Conservation (phyloP, 92 coral and sea anemone species). For the Heteractis magnifica region DNA sequence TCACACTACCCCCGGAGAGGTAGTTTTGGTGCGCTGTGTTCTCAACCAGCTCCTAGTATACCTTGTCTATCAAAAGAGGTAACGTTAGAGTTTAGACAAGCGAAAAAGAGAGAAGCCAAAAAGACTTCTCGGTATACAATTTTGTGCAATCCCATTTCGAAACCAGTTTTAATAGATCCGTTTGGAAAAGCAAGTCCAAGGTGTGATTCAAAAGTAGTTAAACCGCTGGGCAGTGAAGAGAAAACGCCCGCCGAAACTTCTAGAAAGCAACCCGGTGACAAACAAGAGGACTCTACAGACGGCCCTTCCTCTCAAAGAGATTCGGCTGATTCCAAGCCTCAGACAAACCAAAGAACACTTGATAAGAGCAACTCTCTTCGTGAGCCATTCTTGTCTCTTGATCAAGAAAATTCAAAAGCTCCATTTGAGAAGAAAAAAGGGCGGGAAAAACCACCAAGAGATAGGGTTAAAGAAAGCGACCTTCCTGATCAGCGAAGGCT, state of each 20-base stretch:
- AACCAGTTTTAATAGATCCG: background rate
- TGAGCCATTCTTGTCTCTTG: background rate
- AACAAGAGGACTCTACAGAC: background rate
- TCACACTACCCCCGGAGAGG: constrained; percentile 26
- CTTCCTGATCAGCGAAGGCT: background rate
- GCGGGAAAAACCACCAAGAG: background rate
- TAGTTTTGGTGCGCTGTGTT: constrained; percentile 3
- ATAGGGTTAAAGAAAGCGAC: background rate
- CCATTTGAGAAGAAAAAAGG: background rate
- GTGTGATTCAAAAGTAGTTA: background rate
- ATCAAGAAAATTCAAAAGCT: background rate
- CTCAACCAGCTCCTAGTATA: constrained; percentile 25
- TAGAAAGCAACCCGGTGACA: background rate
- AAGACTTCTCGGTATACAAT: constrained; percentile 1
- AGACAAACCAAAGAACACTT: background rate
- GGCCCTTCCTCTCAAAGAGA: background rate
- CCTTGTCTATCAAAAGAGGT: constrained; percentile 28
- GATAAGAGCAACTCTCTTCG: background rate
- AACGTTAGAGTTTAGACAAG: constrained; percentile 19
- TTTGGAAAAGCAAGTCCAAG: background rate
- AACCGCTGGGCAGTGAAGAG: background rate
- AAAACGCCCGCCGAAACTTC: background rate
- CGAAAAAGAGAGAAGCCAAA: constrained; percentile 10
- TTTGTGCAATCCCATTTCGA: background rate
- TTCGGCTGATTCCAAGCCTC: background rate